phyloP scores from a whole-genome alignment of 2,888 invertebrate species.

The Theretra japonica region DNA sequence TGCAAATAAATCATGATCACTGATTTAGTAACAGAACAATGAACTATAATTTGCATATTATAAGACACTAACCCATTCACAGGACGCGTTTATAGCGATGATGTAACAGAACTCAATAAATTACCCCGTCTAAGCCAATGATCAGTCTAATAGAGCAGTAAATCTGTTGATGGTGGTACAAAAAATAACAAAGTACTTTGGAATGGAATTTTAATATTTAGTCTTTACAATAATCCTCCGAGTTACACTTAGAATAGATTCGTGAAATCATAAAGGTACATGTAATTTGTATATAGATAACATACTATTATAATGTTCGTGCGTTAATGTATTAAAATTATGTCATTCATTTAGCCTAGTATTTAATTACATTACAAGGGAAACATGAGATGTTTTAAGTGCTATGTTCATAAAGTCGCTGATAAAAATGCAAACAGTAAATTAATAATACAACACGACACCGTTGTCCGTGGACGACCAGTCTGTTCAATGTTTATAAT shows the following conservation, averaged over 20 bases:
- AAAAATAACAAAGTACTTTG: background rate
- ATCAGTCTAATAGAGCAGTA: too few relatives aligned
- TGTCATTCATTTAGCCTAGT: background rate
- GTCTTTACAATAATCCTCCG: background rate
- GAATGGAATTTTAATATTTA: slow-evolving; percentile 14
- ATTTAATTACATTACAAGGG: background rate
- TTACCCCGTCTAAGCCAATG: background rate
- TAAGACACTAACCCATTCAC: background rate
- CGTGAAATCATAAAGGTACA: background rate
- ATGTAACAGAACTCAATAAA: slow-evolving; percentile 7
- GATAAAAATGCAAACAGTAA: background rate
- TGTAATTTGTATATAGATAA: background rate
- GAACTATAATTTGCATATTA: background rate
- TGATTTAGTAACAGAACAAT: background rate
- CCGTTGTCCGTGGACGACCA: too few relatives aligned
- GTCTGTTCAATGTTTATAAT: too few relatives aligned
- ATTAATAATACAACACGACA: too few relatives aligned
- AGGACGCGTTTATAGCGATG: background rate
- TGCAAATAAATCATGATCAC: too few relatives aligned
- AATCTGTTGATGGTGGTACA: background rate
- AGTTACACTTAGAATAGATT: background rate
- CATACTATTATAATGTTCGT: background rate
- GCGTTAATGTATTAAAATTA: background rate
- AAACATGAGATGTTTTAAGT: background rate
- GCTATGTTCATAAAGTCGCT: background rate